These are phyloP conservation scores for Aplochiton taeniatus DNA, from an alignment of 2,797 vertebrate species.

Conservation along the genomic window DNA sequence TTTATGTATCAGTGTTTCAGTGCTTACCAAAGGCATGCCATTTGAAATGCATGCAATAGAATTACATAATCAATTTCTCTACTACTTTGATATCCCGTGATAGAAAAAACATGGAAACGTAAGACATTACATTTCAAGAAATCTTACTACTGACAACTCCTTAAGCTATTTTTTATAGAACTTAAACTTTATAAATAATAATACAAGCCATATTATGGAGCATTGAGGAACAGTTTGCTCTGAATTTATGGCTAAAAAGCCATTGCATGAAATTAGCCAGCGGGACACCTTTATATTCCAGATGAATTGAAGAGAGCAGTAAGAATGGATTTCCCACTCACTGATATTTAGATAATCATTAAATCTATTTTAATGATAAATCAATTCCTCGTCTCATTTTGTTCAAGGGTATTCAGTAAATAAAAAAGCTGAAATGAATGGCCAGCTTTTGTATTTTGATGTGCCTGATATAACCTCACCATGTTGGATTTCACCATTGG, in stretches of 20 bases:
- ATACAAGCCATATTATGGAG: slow-evolving; percentile 9
- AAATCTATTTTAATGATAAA: slow-evolving; percentile 35
- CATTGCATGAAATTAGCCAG: slow-evolving; percentile 42
- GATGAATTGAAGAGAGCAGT: slow-evolving; percentile 49
- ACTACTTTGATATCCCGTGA: no score
- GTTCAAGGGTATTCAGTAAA: slow-evolving; percentile 44
- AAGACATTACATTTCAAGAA: no score
- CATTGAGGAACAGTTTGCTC: slow-evolving; percentile 20
- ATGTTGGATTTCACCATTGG: no score
- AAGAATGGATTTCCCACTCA: slow-evolving; percentile 43
- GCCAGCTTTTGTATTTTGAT: slow-evolving; percentile 20
- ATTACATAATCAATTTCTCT: no score
- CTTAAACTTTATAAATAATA: neutral
- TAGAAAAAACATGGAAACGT: no score
- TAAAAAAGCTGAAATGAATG: slow-evolving; percentile 47
- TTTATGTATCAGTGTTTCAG: no score
- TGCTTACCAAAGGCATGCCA: no score
- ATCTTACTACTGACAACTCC: no score
- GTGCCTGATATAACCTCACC: slow-evolving; percentile 43
- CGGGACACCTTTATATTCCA: slow-evolving; percentile 35
- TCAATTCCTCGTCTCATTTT: slow-evolving; percentile 32
- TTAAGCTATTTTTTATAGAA: no score
- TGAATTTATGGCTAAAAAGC: slow-evolving; percentile 19
- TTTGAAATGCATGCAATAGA: no score
- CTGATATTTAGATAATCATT: slow-evolving; percentile 23